A percentile compares a stretch with the other conserved stretches of the same genome.
phyloP scores from a whole-genome alignment of 2,888 invertebrate species.

The Scaptomyza reducta region DNA sequence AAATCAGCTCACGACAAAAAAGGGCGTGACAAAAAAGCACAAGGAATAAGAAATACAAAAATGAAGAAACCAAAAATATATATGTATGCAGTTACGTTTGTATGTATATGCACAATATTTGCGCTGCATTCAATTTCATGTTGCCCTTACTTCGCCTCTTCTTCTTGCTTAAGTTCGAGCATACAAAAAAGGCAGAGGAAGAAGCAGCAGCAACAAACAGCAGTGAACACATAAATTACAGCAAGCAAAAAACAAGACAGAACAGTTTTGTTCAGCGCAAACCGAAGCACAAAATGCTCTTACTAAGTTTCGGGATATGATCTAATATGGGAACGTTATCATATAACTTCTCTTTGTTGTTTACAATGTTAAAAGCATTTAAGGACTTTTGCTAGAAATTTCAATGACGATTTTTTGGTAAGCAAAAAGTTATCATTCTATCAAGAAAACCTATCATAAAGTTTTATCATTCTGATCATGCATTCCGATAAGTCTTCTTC shows the following conservation, averaged over 20 bases:
- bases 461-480: no score
- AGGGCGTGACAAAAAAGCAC: conserved; percentile 39
- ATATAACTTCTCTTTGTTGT: no score
- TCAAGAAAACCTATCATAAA: no score
- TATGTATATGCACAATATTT: conserved; percentile 54
- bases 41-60: conserved; percentile 5
- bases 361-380: no score
- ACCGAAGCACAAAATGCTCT: background rate
- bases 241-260: conserved; percentile 39
- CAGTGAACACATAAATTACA: conserved; percentile 69
- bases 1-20: conserved; percentile 44
- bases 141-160: conserved; percentile 7
- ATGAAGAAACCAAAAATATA: conserved; percentile 13
- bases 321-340: no score
- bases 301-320: no score
- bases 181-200: conserved; percentile 4
- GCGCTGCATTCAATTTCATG: conserved; percentile 61
- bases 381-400: no score
- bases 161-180: conserved; percentile 12
- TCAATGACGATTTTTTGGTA: no score
- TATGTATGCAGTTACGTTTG: background rate
- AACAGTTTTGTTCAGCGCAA: background rate
- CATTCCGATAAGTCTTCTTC: background rate
- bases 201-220: conserved; percentile 24
- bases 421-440: no score